Evolutionary conservation across 2,888 invertebrate genomes (phyloP), one percentile per base, ranked within the genome.

Genomic region (Phaedon cochleariae): DNA sequence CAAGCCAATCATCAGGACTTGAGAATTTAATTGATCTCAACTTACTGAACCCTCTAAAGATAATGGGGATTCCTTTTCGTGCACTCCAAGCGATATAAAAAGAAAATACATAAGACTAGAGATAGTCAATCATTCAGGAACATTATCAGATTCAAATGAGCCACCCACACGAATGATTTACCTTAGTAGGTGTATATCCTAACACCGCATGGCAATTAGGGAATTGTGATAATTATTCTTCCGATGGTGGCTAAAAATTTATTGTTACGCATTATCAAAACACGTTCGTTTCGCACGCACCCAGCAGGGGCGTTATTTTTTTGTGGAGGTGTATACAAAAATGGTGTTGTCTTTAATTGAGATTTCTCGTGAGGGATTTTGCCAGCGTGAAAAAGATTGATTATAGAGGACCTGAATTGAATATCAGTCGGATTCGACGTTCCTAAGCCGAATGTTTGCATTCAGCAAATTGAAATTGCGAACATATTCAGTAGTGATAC

Each of bases 221-320:
- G 60, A 66, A 66, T 67, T 64, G 67, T 64, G 59, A 63, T 67
- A 70, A 70, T 68, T 70, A 68, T 70, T 62, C 66, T 54, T 68
- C 65, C 66, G 68, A 64, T 64, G 57, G 54, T 63, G 51, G 55
- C 21, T 48, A 59, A 58, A 61, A 68, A 70, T 70, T 65, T 70
- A 68, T 70, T 66, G 63, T 59, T 34, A 65, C 48, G 65, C 70
- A 60, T 70, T 62, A 51, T 29, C 29, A 29, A 48, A 41, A 64
- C 52, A 64, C 57, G 59, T 64, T 59, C 41, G 52, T 59, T 59
- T 58, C n/a, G 53, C 64, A 64, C 55, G 55, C 55, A 55, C 55
- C 26, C 26, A 22, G 45, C 45, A 31, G 15, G 17, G 49, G 10
- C 34, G 59, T 48, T 49, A 20, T 55, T 55, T 55, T 55, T n/a